phyloP scores from a whole-genome alignment of 2,888 invertebrate genomes.

The Acanthosepion pharaonis region DNA sequence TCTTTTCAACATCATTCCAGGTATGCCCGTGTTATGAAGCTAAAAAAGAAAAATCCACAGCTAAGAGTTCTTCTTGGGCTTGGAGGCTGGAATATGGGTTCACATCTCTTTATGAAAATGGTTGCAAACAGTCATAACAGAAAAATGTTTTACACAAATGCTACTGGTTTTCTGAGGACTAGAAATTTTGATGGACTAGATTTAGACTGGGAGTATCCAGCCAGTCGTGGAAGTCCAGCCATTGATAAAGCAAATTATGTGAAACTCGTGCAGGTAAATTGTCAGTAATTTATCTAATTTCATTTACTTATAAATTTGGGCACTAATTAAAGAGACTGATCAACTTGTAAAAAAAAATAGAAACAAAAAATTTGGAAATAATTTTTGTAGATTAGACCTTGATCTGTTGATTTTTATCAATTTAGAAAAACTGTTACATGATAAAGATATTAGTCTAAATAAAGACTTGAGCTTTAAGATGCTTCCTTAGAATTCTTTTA shows the following conservation, averaged over 20 bases:
- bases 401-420: no score
- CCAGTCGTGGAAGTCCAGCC: constrained; percentile 59
- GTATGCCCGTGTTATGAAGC: constrained; percentile 70
- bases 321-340: no score
- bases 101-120: constrained; percentile 76
- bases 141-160: constrained; percentile 49
- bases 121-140: not conserved
- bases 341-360: no score
- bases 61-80: constrained; percentile 87
- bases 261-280: constrained; percentile 53
- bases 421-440: no score
- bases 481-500: no score
- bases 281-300: not conserved
- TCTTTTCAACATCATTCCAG: not conserved
- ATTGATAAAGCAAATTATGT: constrained; percentile 62
- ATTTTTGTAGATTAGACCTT: no score
- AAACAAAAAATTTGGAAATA: no score
- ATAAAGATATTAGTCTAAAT: no score
- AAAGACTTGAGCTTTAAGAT: no score
- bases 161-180: constrained; percentile 54
- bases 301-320: not conserved
- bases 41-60: constrained; percentile 75
- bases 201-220: constrained; percentile 93
- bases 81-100: constrained; percentile 96
- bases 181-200: constrained; percentile 88